These are phyloP conservation scores for Acrossocheilus wenchowensis DNA, from an alignment of 2,797 vertebrate species.

Conservation along the genomic window DNA sequence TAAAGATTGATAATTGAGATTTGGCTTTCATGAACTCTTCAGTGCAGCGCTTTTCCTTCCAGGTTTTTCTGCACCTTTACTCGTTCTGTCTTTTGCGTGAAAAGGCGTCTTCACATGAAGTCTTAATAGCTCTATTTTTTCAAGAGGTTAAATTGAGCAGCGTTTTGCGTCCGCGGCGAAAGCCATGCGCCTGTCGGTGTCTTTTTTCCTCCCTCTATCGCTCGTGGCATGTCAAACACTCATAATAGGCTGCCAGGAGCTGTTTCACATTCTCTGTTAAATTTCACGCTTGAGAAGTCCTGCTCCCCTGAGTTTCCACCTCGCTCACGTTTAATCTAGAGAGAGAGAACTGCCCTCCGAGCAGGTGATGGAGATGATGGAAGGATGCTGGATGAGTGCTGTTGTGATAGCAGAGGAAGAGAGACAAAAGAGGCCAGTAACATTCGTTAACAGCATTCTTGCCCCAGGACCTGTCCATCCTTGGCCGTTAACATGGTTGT, in stretches of 20 bases:
- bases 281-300: slow-evolving; percentile 63
- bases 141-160: slow-evolving; percentile 7
- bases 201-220: slow-evolving; percentile 1
- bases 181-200: background rate
- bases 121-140: background rate
- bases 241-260: slow-evolving; percentile 63
- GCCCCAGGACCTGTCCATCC: slow-evolving; percentile 58
- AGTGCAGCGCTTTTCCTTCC: background rate
- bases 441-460: slow-evolving; percentile 61
- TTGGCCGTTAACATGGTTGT: slow-evolving; percentile 38
- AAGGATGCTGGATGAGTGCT: slow-evolving; percentile 52
- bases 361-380: slow-evolving; percentile 44
- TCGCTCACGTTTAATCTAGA: slow-evolving; percentile 15
- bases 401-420: slow-evolving; percentile 30
- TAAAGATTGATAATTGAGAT: background rate
- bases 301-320: slow-evolving; percentile 37
- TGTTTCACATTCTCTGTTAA: slow-evolving; percentile 62
- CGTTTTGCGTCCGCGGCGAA: background rate
- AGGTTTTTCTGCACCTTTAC: background rate
- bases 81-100: background rate
- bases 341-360: slow-evolving; percentile 26
- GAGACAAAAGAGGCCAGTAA: slow-evolving; percentile 37
- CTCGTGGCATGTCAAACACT: slow-evolving; percentile 56
- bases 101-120: background rate
- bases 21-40: background rate